Conservation (phyloP, 2,113 vertebrate genomes). For the Zosterops borbonicus region DNA sequence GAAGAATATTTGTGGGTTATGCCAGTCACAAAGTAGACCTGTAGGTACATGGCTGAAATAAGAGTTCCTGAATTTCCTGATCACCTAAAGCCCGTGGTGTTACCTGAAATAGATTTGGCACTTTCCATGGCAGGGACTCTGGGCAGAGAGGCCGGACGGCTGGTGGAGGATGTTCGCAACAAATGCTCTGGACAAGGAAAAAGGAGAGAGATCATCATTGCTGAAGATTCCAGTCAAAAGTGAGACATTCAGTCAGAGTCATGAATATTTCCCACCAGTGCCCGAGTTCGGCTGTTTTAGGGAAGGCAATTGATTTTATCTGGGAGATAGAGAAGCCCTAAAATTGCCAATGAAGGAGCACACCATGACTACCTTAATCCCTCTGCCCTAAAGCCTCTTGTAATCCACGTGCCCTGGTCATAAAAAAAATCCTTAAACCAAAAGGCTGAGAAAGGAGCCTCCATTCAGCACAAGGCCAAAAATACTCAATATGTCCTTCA, state of each 20-base stretch:
- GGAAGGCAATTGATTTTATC: background rate
- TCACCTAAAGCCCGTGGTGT: fast-evolving
- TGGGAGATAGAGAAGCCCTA: background rate
- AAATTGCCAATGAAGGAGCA: background rate
- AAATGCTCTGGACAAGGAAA: slow-evolving; percentile 80
- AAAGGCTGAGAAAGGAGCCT: background rate
- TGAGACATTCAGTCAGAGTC: background rate
- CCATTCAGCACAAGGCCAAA: background rate
- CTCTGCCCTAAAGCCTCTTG: background rate
- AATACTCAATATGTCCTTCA: background rate
- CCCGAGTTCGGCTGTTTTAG: background rate
- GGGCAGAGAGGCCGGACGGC: slow-evolving; percentile 82
- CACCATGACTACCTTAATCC: background rate
- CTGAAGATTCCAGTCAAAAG: background rate
- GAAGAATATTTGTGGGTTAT: background rate
- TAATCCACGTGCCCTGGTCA: background rate
- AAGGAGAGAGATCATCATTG: background rate
- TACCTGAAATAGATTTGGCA: slow-evolving; percentile 88
- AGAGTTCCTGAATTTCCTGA: background rate
- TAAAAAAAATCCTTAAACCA: background rate
- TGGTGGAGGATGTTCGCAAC: slow-evolving; percentile 81
- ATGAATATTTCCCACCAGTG: background rate
- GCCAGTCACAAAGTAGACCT: background rate
- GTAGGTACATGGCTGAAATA: background rate
- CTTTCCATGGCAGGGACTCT: slow-evolving; percentile 89